Conservation (phyloP, 2,888 invertebrate genomes). For the Drosophila borealis region DNA sequence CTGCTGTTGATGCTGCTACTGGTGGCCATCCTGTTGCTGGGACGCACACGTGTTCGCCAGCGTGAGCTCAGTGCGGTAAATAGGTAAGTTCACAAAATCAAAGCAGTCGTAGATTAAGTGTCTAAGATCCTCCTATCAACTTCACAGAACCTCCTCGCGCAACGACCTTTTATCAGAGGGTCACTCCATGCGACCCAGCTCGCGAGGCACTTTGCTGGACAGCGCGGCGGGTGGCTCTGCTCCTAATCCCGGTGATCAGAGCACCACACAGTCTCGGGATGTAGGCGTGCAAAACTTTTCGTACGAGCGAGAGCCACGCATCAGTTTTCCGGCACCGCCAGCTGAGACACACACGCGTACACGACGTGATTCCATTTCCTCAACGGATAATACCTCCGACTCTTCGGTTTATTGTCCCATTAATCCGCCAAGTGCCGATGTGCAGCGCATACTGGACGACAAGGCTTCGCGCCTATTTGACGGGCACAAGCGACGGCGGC, state of each 20-base stretch:
- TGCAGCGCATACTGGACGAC: conserved; percentile 83
- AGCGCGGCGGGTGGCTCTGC: conserved; percentile 47
- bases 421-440: conserved; percentile 82
- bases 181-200: conserved; percentile 74
- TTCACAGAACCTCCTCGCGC: conserved; percentile 77
- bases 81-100: conserved; percentile 61
- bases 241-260: conserved; percentile 49
- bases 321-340: conserved; percentile 77
- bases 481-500: conserved; percentile 78
- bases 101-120: too few species aligned
- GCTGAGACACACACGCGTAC: conserved; percentile 61
- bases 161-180: conserved; percentile 81
- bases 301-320: conserved; percentile 78
- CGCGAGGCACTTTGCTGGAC: conserved; percentile 67
- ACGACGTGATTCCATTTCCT: conserved; percentile 80
- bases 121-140: background rate
- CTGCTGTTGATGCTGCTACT: conserved; percentile 82
- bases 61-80: conserved; percentile 74
- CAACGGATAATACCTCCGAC: conserved; percentile 84
- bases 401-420: conserved; percentile 85
- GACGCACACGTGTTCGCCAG: conserved; percentile 76
- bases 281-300: conserved; percentile 82
- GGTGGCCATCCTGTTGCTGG: conserved; percentile 82
- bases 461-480: conserved; percentile 83
- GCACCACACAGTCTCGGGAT: conserved; percentile 67